phyloP scores from a whole-genome alignment of 2,888 invertebrate genomes.

The Stratiomys singularior region DNA sequence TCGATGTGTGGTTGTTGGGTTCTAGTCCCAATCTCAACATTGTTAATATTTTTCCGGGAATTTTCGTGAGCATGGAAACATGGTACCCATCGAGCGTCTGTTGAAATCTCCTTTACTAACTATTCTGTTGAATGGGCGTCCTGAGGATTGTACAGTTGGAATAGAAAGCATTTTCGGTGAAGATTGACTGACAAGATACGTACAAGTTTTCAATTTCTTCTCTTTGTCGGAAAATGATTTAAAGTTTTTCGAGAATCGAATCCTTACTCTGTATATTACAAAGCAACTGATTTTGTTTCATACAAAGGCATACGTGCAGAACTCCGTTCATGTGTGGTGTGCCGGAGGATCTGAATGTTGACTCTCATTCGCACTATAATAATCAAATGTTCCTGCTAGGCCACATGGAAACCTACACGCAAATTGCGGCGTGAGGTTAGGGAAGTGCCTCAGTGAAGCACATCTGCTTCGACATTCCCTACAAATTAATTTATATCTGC shows the following conservation, averaged over 20 bases:
- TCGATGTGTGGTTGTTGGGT: background rate
- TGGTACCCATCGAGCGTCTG: background rate
- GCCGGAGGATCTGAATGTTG: no score
- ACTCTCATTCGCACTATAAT: no score
- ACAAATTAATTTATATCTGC: conserved; percentile 35
- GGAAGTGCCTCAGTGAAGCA: background rate
- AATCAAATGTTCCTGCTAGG: no score
- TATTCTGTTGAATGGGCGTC: background rate
- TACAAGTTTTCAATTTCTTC: conserved; percentile 36
- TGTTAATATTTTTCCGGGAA: conserved; percentile 6
- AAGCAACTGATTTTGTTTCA: no score
- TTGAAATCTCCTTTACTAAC: background rate
- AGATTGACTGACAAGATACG: no score
- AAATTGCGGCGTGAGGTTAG: background rate
- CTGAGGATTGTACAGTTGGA: background rate
- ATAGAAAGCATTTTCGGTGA: background rate
- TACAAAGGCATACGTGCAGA: no score
- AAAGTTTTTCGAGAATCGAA: conserved; percentile 12
- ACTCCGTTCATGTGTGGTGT: no score
- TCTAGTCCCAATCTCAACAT: conserved; percentile 13
- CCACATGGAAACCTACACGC: no score
- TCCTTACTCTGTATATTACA: no score
- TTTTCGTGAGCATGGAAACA: background rate
- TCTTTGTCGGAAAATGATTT: conserved; percentile 1
- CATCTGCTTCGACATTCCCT: conserved; percentile 22